Percentiles rank a stretch among this genome's conserved stretches.
Evolutionary conservation across 2,888 invertebrate genomes (phyloP).

Genomic region (Cosmia pyralina): DNA sequence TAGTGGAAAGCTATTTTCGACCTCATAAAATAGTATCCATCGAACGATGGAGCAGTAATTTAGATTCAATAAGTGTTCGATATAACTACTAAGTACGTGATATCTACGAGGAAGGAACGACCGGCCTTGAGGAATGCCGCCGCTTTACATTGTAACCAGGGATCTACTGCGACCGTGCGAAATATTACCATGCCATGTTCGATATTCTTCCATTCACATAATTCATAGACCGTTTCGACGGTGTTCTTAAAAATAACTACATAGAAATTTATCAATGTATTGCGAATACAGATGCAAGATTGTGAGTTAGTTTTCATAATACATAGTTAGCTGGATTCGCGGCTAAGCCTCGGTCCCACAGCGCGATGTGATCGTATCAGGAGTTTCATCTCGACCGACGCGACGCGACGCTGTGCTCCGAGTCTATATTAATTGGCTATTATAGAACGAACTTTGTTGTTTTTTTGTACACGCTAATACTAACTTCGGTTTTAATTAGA

Average conservation of each 20-base stretch:
- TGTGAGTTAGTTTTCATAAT: constrained; percentile 37
- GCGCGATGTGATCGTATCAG: constrained; percentile 71
- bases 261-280: constrained; percentile 42
- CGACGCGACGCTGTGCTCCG: constrained; percentile 47
- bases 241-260: not conserved
- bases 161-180: constrained; percentile 51
- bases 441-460: constrained; percentile 54
- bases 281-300: constrained; percentile 10
- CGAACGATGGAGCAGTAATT: constrained; percentile 58
- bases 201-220: constrained; percentile 30
- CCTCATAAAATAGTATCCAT: constrained; percentile 46
- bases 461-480: constrained; percentile 51
- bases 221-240: constrained; percentile 9
- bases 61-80: constrained; percentile 69
- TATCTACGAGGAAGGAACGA: constrained; percentile 76
- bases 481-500: constrained; percentile 58
- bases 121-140: constrained; percentile 87
- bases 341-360: constrained; percentile 66
- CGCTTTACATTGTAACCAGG: constrained; percentile 63
- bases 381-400: constrained; percentile 71
- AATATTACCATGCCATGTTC: constrained; percentile 49
- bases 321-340: constrained; percentile 53
- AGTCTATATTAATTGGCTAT: constrained; percentile 64
- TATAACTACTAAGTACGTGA: constrained; percentile 60
- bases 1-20: constrained; percentile 28